phyloP scores from a whole-genome alignment of 2,888 invertebrate genomes.

The Endomychus coccineus region DNA sequence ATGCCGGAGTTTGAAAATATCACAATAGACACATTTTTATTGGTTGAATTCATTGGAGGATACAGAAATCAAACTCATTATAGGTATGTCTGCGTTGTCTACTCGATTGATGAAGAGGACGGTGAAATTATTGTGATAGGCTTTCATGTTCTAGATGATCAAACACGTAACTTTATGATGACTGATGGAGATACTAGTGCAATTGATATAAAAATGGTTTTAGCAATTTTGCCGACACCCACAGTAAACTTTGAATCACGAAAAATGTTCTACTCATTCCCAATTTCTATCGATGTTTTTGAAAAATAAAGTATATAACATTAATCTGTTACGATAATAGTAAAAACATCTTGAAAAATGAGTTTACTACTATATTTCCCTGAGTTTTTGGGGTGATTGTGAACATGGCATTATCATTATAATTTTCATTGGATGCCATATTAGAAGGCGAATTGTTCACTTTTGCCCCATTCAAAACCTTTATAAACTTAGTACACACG shows the following conservation, averaged over 20 bases:
- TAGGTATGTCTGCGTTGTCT: slow-evolving; percentile 2
- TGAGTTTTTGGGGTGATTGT: too few relatives aligned
- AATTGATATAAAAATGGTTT: slow-evolving; percentile 2
- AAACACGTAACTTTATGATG: neutral
- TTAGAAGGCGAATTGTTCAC: too few relatives aligned
- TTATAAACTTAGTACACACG: neutral
- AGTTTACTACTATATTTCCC: too few relatives aligned
- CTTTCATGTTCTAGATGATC: neutral
- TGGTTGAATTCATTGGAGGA: slow-evolving; percentile 1
- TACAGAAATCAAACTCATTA: slow-evolving; percentile 1
- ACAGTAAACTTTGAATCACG: too few relatives aligned
- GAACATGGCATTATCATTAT: too few relatives aligned
- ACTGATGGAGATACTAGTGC: neutral
- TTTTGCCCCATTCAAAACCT: too few relatives aligned
- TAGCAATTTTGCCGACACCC: neutral
- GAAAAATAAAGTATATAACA: too few relatives aligned
- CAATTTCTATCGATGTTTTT: too few relatives aligned
- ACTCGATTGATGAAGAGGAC: slow-evolving; percentile 4
- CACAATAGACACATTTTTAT: slow-evolving; percentile 3
- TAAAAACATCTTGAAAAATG: too few relatives aligned
- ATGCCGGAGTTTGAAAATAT: neutral
- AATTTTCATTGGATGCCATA: too few relatives aligned
- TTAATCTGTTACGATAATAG: too few relatives aligned
- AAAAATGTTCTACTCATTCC: too few relatives aligned
- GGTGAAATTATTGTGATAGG: slow-evolving; percentile 1